Base-by-base conservation (phyloP, 2,797 vertebrate species). In the Scolopax rusticola region DNA sequence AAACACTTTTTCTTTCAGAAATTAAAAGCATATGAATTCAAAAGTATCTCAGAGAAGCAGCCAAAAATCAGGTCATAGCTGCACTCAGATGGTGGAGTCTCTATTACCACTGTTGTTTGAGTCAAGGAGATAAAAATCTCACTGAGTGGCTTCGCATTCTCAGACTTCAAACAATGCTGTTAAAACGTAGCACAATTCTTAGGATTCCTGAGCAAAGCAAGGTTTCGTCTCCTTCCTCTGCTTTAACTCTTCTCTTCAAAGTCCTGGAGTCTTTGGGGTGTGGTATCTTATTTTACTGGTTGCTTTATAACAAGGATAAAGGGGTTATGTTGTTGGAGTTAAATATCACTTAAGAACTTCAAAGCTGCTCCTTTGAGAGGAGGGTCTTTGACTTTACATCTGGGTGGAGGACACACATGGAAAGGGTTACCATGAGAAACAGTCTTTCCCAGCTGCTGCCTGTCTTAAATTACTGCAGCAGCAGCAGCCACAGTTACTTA, bases 301-400 rank as follows among this genome's bases (percentile, higher is more conserved):
- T 93, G 59, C 65, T 89, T 93, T 96, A 71, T 74, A 95, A 85
- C 45, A 75, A 6, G 32, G 45, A 80, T 83, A 95, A 95, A 96
- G 65, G 45, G 41, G 83, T 79, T 87, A 76, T 93, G 75, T 69
- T 82, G 32, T 90, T 95, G 84, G 79, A 94, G 79, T 93, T 92
- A 96, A 97, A 85, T 95, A 94, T 95, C 88, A 91, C 87, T 87
- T 83, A 87, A 88, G 69, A 84, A 93, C 95, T 97, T 98, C 94
- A 96, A 97, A 97, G 96, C 78, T 75, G 41, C 69, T 95, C 84
- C 60, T 97, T 71, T 95, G 91, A 92, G 95, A 95, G 54, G 77
- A 90, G 77, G 28, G 83, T 84, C 91, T 95, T 90, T 94, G 94
- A 84, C 90, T 97, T 97, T 97, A 89, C 88, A 77, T 94, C 90